phyloP scores from a whole-genome alignment of 2,888 invertebrate genomes.

The Abrostola tripartita region DNA sequence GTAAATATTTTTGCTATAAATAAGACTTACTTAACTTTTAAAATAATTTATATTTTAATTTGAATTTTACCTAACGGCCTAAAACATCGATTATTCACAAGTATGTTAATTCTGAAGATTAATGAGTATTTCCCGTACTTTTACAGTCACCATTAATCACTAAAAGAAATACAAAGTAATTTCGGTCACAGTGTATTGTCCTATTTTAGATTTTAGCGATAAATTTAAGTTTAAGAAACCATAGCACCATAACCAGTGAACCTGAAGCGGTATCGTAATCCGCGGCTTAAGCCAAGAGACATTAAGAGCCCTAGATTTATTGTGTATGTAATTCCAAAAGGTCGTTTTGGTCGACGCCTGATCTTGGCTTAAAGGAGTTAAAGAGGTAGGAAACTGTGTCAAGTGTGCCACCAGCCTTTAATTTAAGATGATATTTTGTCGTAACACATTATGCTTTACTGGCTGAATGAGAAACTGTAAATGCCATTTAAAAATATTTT shows the following conservation, averaged over 20 bases:
- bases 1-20: background rate
- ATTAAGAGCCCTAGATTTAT: slow-evolving; percentile 56
- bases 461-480: background rate
- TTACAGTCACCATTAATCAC: too few relatives aligned
- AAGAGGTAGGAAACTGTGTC: slow-evolving; percentile 4
- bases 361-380: slow-evolving; percentile 43
- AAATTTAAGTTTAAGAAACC: slow-evolving; percentile 4
- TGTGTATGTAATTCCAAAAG: slow-evolving; percentile 47
- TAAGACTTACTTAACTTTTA: too few relatives aligned
- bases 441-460: background rate
- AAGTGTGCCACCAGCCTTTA: slow-evolving; percentile 12
- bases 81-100: too few relatives aligned
- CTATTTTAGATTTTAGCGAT: background rate
- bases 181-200: background rate
- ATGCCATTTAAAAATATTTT: background rate
- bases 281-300: slow-evolving; percentile 40
- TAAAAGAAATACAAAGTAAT: too few relatives aligned
- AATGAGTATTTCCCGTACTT: too few relatives aligned
- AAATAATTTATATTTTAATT: too few relatives aligned
- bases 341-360: slow-evolving; percentile 46
- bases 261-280: slow-evolving; percentile 42
- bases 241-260: slow-evolving; percentile 9
- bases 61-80: too few relatives aligned
- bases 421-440: slow-evolving; percentile 3
- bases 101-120: too few relatives aligned